phyloP scores from a whole-genome alignment of 2,888 invertebrate species.

The Stenurella melanura region DNA sequence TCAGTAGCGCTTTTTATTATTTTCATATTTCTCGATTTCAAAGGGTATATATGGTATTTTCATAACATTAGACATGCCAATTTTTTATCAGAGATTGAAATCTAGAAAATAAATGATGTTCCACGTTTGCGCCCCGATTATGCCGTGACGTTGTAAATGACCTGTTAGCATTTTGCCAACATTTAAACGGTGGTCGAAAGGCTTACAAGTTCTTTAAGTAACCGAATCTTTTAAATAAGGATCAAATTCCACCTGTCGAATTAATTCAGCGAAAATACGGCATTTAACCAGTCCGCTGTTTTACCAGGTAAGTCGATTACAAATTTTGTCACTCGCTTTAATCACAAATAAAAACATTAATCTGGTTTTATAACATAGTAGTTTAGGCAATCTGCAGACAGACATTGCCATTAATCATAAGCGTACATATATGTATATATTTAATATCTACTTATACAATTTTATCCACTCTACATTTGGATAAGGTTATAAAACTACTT shows the following conservation, averaged over 20 bases:
- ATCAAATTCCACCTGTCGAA: slow-evolving; percentile 59
- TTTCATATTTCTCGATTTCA: neutral
- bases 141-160: slow-evolving; percentile 10
- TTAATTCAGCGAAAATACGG: slow-evolving; percentile 58
- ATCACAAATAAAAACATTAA: slow-evolving; percentile 52
- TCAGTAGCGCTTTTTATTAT: neutral
- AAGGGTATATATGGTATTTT: neutral
- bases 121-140: neutral
- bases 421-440: neutral
- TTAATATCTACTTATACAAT: neutral
- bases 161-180: slow-evolving; percentile 30
- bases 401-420: neutral
- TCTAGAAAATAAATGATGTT: neutral
- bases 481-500: too few species aligned
- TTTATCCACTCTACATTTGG: too few species aligned
- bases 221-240: slow-evolving; percentile 55
- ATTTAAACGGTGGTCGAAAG: slow-evolving; percentile 48
- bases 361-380: slow-evolving; percentile 40
- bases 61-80: neutral
- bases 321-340: slow-evolving; percentile 56
- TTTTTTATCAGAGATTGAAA: slow-evolving; percentile 4
- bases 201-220: slow-evolving; percentile 53
- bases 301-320: slow-evolving; percentile 50
- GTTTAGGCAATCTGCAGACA: slow-evolving; percentile 1
- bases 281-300: slow-evolving; percentile 38